Base-by-base conservation (phyloP, 2,888 invertebrate species). In the Lutraria lutraria region DNA sequence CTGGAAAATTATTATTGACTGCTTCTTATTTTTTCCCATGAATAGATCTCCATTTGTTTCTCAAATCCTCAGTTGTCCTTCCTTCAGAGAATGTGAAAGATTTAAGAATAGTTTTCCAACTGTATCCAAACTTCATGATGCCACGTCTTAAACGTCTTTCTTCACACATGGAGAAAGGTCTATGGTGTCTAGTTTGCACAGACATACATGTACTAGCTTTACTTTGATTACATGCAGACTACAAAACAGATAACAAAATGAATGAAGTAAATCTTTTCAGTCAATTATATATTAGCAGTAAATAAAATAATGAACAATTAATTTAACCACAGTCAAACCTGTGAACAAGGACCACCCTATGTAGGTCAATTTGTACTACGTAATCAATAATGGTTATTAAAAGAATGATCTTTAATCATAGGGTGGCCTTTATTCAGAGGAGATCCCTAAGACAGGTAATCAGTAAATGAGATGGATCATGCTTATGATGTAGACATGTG, bases 111-210 rank as follows among this genome's bases (percentile, higher is more conserved):
- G 93, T 91, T 83, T 94, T 94, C 96, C 96, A 96, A 92, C 94
- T 95, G 88, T 94, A 94, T 0, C 96, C 96, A 87, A 92, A 93
- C 53, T 86, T 89, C 34, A 91, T 92, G 4, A 96, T 94, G 10
- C 96, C 96, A 83, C 95, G 81, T 52, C 93, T 89, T 52, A 96
- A 90, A 76, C 95, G 89, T 63, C 95, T 89, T 76, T 95, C 95
- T 85, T 96, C 96, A 93, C 95, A 95, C 95, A 95, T 94, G 29
- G 96, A 96, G 87, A 96, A 95, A 60, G 94, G 94, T 31, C 87
- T 90, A 16, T 56, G 79, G 6, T 19, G 52, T 82, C 88, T 81
- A 12, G 86, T 81, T 6, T 53, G 53, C 10, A 52, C 34, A n/a
- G 89, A 79, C 21, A 53, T 53, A 34, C 79, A 63, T 10, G 60